A percentile compares a stretch with the other conserved stretches of the same genome.
These are phyloP conservation scores for Tetramorium bicarinatum DNA, from an alignment of 2,888 invertebrate species.

Conservation along the genomic window DNA sequence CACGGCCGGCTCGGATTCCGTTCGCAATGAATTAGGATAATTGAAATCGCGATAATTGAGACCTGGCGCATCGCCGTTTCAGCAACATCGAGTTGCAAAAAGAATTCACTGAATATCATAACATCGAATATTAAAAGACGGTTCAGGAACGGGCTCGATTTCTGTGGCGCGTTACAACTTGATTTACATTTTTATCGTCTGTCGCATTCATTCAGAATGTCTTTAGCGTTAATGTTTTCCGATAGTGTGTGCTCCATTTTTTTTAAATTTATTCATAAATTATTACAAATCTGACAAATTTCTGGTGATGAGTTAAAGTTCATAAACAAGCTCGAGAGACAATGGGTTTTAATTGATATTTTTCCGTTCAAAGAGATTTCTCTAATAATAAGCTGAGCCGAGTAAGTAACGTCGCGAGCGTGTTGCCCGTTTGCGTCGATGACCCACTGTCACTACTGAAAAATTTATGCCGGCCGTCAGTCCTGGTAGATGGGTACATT, in stretches of 20 bases:
- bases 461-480: conserved; percentile 52
- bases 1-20: not conserved
- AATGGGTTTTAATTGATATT: not conserved
- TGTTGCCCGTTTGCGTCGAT: conserved; percentile 30
- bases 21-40: conserved; percentile 33
- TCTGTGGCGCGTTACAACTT: not conserved
- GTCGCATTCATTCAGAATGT: not conserved
- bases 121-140: not conserved
- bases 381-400: not conserved
- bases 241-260: not conserved
- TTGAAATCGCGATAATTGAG: conserved; percentile 30
- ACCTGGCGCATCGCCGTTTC: not conserved
- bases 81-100: not conserved
- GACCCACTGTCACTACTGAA: conserved; percentile 56
- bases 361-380: not conserved
- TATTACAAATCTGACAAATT: not conserved
- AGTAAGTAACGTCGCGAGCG: conserved; percentile 14
- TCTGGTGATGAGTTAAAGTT: not conserved
- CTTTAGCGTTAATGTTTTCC: not conserved
- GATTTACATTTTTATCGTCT: not conserved
- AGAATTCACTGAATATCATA: not conserved
- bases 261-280: not conserved
- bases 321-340: not conserved
- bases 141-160: not conserved
- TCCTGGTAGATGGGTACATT: conserved; percentile 54